Percentiles rank a stretch among this genome's conserved stretches.
Conservation (phyloP, 1,140 invertebrate genomes). For the Bombus ignitus region DNA sequence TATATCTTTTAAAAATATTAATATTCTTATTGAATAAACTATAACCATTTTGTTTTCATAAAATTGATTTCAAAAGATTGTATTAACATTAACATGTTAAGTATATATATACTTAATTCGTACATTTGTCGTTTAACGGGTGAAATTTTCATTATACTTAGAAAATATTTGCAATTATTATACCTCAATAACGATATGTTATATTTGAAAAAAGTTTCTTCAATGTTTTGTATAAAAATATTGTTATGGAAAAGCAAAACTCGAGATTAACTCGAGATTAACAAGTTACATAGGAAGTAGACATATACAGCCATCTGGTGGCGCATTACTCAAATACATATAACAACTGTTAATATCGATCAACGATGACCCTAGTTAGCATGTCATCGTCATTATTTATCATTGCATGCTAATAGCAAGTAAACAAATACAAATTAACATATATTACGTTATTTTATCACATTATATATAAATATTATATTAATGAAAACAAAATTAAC, state of each 20-base stretch:
- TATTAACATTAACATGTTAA: neutral
- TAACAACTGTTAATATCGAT: slow-evolving; percentile 12
- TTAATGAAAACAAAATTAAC: neutral
- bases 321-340: neutral
- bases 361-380: neutral
- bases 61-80: neutral
- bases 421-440: neutral
- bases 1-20: neutral
- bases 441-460: neutral
- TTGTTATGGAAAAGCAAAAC: neutral
- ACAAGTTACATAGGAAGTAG: neutral
- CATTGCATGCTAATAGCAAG: neutral
- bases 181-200: neutral
- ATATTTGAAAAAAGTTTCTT: neutral
- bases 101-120: neutral
- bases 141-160: neutral
- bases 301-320: slow-evolving; percentile 6
- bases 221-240: neutral
- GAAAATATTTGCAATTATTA: neutral
- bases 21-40: neutral
- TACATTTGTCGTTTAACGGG: neutral
- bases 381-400: neutral
- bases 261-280: neutral
- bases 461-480: neutral
- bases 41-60: too few relatives aligned